Evolutionary conservation across 2,113 vertebrate species (phyloP), one percentile per base, ranked within the genome.

Genomic region (Sakesphorus luctuosus): DNA sequence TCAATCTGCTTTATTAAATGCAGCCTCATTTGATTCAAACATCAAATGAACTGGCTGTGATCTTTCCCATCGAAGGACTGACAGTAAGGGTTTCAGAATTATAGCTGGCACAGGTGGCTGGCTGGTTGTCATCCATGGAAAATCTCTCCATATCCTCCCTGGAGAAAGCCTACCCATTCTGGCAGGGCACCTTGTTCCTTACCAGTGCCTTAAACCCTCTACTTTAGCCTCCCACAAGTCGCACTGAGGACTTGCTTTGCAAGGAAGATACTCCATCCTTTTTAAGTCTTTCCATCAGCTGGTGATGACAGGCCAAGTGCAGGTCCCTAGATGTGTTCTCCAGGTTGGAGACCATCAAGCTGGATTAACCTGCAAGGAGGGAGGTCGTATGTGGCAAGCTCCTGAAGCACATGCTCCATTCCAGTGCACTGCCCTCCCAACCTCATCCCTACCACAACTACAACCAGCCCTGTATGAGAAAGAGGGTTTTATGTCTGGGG

Each of bases 1-100:
- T 88, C 63, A 55, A 80, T 96, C 82, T 69, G 75, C 72, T 88
- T 91, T 83, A 93, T 79, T 94, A 63, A 94, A 90, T 21, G 43
- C 13, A 87, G 63, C 71, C 67, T 96, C 66, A 82, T 89, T 91
- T 85, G 82, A 89, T 79, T 80, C 90, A 62, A 87, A 83, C 63
- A 77, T 59, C 81, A 91, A 85, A 93, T 66, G 53, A 93, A 79
- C 67, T 44, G 36, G 25, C 58, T 69, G 67, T 26, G 67, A 91
- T 94, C 46, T 88, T 67, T 75, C 53, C 62, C 1, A 2, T 74
- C 52, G 72, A 33, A 95, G 63, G 43, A 46, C 46, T 86, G 50
- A 77, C 21, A 85, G 23, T n/a, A 84, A 87, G 8, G 21, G 65
- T 55, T 63, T 77, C 29, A 87, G 67, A 91, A 82, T 24, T 1